These are phyloP conservation scores for Tipula vernalis DNA, from an alignment of 2,888 invertebrate genomes.

Conservation along the genomic window DNA sequence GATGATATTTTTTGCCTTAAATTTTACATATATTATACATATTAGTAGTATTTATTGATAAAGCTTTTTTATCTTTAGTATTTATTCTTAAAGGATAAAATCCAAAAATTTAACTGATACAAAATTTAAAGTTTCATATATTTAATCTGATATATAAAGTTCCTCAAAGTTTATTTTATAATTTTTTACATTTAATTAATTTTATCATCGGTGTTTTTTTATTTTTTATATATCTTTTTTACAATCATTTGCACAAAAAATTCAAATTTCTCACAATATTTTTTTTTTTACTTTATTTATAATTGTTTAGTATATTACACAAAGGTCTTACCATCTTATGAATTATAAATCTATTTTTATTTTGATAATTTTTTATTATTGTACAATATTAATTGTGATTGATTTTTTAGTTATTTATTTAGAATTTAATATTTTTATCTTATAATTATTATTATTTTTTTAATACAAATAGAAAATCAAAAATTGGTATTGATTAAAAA, in stretches of 20 bases:
- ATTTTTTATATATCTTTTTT: not conserved
- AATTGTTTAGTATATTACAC: not conserved
- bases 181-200: not conserved
- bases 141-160: slow-evolving; percentile 9
- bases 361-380: not conserved
- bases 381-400: slow-evolving; percentile 7
- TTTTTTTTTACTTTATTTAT: not conserved
- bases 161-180: slow-evolving; percentile 6
- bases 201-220: not conserved
- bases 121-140: not conserved
- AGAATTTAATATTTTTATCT: not conserved
- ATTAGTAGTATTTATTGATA: slow-evolving; percentile 15
- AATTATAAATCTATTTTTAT: slow-evolving; percentile 4
- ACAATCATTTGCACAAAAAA: slow-evolving; percentile 7
- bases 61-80: slow-evolving; percentile 14
- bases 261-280: not conserved
- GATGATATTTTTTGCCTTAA: slow-evolving; percentile 23
- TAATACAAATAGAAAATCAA: not conserved
- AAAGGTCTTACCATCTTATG: slow-evolving; percentile 8
- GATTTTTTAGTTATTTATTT: not conserved
- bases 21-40: slow-evolving; percentile 18
- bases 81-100: slow-evolving; percentile 10
- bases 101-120: slow-evolving; percentile 6
- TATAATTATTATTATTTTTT: not conserved
- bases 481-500: slow-evolving; percentile 6